Percentiles rank a stretch among this genome's conserved stretches.
These are phyloP conservation scores for Hirtodrosophila confusa DNA, from an alignment of 2,888 invertebrate genomes.

Conservation along the genomic window DNA sequence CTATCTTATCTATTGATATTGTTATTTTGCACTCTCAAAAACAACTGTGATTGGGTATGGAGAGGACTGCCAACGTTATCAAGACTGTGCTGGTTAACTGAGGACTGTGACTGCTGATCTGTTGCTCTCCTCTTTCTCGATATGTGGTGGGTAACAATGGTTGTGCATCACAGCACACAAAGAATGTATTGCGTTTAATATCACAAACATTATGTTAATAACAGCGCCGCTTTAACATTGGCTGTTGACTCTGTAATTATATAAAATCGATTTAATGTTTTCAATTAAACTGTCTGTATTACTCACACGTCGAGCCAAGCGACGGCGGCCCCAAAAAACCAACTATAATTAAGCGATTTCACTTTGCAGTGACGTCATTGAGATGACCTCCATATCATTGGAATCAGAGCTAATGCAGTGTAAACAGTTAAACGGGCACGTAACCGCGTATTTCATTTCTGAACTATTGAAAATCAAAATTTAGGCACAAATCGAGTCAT, in stretches of 20 bases:
- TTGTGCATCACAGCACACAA: no score
- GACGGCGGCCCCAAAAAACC: constrained; percentile 18
- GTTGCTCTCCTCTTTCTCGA: no score
- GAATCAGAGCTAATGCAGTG: background rate
- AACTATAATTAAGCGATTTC: constrained; percentile 60
- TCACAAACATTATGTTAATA: no score
- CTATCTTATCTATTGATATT: no score
- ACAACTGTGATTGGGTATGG: no score
- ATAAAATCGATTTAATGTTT: constrained; percentile 2
- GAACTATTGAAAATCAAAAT: background rate
- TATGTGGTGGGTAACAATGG: no score
- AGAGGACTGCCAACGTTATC: no score
- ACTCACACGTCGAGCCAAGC: constrained; percentile 17
- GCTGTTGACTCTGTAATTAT: background rate
- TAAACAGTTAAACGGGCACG: constrained; percentile 34
- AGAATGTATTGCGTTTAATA: no score
- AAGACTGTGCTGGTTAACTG: no score
- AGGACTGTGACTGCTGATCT: no score
- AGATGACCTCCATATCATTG: constrained; percentile 46
- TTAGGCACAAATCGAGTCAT: constrained; percentile 16
- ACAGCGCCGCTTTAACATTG: no score
- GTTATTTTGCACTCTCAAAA: no score
- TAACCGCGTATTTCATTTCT: constrained; percentile 23
- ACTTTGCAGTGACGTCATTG: constrained; percentile 70
- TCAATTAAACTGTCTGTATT: constrained; percentile 19